Percentiles rank a stretch among this genome's conserved stretches.
These are phyloP conservation scores for Forbesichthys agassizii DNA, from an alignment of 2,113 vertebrate genomes.

Conservation along the genomic window DNA sequence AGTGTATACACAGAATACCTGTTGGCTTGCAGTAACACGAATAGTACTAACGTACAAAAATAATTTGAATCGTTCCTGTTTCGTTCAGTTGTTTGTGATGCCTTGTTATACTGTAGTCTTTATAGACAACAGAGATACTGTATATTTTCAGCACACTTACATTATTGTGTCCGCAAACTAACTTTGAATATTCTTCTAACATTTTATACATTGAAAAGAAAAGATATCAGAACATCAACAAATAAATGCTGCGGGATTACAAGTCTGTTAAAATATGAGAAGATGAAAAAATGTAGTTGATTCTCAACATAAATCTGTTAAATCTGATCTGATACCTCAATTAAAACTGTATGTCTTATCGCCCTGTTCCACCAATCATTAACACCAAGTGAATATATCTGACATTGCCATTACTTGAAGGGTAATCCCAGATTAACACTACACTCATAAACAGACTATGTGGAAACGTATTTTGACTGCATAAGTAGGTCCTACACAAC, in stretches of 20 bases:
- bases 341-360: constrained; percentile 30
- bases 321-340: constrained; percentile 6
- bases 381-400: neutral
- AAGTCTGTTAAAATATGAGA: neutral
- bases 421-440: neutral
- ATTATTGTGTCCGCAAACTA: constrained; percentile 54
- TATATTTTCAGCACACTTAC: constrained; percentile 9
- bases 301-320: constrained; percentile 18
- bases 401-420: too few relatives aligned
- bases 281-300: constrained; percentile 23
- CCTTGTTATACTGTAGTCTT: constrained; percentile 48
- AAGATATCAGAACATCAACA: neutral
- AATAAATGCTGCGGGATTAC: too few relatives aligned
- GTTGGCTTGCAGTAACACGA: constrained; percentile 9
- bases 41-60: constrained; percentile 28
- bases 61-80: constrained; percentile 39
- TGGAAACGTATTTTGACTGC: neutral
- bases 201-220: constrained; percentile 53
- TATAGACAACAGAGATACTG: constrained; percentile 19
- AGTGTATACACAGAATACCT: constrained; percentile 39
- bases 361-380: neutral
- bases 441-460: neutral
- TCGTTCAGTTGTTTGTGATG: constrained; percentile 44
- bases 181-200: constrained; percentile 43
- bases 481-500: neutral